Conservation (phyloP, 2,797 vertebrate genomes). For the Pseudotriccus pelzelni region DNA sequence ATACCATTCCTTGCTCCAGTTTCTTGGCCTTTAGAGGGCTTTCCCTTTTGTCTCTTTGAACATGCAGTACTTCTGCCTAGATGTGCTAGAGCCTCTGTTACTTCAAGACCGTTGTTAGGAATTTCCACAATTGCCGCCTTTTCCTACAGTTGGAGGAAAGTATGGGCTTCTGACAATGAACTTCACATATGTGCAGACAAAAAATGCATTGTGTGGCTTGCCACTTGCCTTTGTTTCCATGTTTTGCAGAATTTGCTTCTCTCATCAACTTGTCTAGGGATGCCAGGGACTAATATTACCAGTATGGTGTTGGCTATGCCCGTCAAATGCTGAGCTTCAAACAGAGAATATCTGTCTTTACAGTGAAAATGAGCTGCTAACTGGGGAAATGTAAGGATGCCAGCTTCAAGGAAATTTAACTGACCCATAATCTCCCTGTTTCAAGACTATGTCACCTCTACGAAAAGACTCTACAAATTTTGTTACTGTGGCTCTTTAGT, state of each 20-base stretch:
- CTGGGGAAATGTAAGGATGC: neutral
- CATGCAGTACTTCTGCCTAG: neutral
- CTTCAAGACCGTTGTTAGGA: conserved; percentile 19
- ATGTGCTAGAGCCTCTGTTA: neutral
- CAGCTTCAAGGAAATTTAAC: neutral
- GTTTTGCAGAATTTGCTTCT: conserved; percentile 52
- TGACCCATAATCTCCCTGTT: neutral
- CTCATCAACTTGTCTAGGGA: conserved; percentile 26
- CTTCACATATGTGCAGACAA: conserved; percentile 29
- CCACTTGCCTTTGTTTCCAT: conserved; percentile 58
- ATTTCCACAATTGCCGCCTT: conserved; percentile 36
- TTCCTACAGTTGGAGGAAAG: conserved; percentile 20
- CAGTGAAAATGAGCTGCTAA: conserved; percentile 16
- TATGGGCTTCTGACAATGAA: conserved; percentile 47
- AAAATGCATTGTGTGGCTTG: conserved; percentile 12
- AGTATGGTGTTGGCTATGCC: neutral
- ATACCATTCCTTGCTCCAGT: neutral
- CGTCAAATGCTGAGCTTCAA: neutral
- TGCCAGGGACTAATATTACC: conserved; percentile 7
- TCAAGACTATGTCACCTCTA: neutral
- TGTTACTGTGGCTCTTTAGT: neutral
- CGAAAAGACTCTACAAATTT: neutral
- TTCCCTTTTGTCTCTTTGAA: conserved; percentile 19
- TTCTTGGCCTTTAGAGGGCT: neutral
- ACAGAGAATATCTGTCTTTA: neutral